Evolutionary conservation across 2,113 vertebrate species (phyloP).

Genomic region (Apaloderma vittatum): DNA sequence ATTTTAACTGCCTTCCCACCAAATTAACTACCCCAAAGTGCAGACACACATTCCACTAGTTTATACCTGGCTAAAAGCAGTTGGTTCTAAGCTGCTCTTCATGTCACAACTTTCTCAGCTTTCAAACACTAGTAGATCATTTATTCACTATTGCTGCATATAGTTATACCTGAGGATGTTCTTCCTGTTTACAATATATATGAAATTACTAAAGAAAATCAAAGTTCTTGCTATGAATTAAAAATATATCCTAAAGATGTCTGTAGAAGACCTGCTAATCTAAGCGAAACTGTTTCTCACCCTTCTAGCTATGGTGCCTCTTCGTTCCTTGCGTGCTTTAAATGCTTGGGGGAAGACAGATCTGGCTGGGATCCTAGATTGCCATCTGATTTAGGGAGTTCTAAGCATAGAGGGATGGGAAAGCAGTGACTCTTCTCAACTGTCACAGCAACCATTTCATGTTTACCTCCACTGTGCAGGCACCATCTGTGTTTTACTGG

Average conservation of each 20-base stretch:
- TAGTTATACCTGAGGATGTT: neutral
- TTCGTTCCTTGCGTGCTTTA: neutral
- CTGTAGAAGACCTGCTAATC: neutral
- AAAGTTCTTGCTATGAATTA: neutral
- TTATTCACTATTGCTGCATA: neutral
- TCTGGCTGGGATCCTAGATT: neutral
- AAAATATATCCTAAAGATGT: neutral
- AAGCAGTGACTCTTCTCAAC: neutral
- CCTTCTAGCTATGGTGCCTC: fast-evolving
- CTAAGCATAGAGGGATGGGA: neutral
- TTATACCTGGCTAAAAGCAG: neutral
- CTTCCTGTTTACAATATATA: neutral
- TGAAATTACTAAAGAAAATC: neutral
- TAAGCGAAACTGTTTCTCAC: neutral
- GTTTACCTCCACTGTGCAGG: neutral
- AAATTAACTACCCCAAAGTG: neutral
- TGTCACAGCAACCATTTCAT: neutral
- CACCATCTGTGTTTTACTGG: neutral
- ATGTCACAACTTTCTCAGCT: neutral
- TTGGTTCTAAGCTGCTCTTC: neutral
- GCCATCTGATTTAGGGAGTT: neutral
- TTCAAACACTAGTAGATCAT: neutral
- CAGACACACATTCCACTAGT: neutral
- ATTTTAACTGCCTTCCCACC: neutral
- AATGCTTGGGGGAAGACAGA: neutral